These are phyloP conservation scores for Cardiocondyla obscurior DNA, from an alignment of 1,140 invertebrate species.

Conservation along the genomic window DNA sequence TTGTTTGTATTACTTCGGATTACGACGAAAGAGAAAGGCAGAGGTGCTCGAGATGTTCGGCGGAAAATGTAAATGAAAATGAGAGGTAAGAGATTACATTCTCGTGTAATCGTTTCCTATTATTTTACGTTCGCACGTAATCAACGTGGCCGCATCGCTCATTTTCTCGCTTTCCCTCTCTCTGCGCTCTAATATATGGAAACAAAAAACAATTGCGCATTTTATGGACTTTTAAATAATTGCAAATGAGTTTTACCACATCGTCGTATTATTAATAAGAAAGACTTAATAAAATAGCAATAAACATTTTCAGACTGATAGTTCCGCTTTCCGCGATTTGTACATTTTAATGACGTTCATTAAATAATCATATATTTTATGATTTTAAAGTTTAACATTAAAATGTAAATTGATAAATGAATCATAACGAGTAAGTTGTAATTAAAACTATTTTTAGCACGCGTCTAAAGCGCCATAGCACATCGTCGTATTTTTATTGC, in stretches of 20 bases:
- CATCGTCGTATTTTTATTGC: background rate
- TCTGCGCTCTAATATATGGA: background rate
- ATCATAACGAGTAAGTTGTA: too few relatives aligned
- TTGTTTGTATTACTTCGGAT: constrained; percentile 27
- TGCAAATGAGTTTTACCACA: background rate
- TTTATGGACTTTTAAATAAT: background rate
- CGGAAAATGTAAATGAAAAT: constrained; percentile 62
- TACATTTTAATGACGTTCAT: background rate
- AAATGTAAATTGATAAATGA: background rate
- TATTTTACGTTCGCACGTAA: background rate
- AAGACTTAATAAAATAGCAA: background rate
- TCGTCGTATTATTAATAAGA: background rate
- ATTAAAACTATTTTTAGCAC: background rate
- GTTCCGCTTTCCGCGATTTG: background rate
- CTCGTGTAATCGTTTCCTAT: constrained; percentile 47
- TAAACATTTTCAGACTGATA: too few relatives aligned
- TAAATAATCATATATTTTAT: background rate
- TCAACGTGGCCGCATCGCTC: background rate
- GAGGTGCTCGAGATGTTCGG: constrained; percentile 63
- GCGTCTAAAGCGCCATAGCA: background rate
- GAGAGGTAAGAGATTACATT: constrained; percentile 49
- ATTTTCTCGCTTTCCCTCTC: background rate
- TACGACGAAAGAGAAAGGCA: constrained; percentile 65
- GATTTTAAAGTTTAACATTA: background rate
- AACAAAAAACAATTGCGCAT: background rate